These are phyloP conservation scores for Abrostola triplasia DNA, from an alignment of 2,888 invertebrate genomes.

Conservation along the genomic window DNA sequence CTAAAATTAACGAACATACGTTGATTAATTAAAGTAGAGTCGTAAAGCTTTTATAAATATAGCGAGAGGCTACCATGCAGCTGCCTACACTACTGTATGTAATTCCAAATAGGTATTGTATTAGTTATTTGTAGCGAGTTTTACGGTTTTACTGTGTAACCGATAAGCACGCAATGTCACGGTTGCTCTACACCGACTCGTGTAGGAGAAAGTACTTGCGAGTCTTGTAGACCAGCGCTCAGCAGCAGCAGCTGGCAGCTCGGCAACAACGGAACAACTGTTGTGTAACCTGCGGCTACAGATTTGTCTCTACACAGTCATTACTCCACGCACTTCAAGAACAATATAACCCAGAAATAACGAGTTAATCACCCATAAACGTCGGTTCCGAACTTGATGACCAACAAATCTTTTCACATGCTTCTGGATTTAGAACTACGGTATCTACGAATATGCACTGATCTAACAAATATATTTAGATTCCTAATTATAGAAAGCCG, in stretches of 20 bases:
- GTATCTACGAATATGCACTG: constrained; percentile 20
- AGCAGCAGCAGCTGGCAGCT: constrained; percentile 6
- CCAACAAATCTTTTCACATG: constrained; percentile 35
- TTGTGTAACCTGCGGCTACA: constrained; percentile 5
- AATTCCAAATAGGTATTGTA: constrained; percentile 49
- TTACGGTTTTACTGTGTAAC: constrained; percentile 36
- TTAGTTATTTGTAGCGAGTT: constrained; percentile 46
- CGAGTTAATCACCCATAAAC: constrained; percentile 34
- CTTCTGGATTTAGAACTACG: constrained; percentile 31
- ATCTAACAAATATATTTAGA: constrained; percentile 36
- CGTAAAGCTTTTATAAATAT: constrained; percentile 25
- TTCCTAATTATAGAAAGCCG: constrained; percentile 17
- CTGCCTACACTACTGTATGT: constrained; percentile 46
- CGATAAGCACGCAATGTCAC: constrained; percentile 67
- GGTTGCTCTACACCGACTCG: constrained; percentile 56
- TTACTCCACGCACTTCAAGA: constrained; percentile 23
- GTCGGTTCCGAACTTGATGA: constrained; percentile 30
- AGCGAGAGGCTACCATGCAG: constrained; percentile 38
- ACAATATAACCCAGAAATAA: constrained; percentile 38
- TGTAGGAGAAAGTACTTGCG: constrained; percentile 67
- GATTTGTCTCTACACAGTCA: constrained; percentile 5
- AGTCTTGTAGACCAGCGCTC: constrained; percentile 24
- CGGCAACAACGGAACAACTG: constrained; percentile 17
- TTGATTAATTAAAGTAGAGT: constrained; percentile 6
- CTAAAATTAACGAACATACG: too few species aligned